phyloP scores from a whole-genome alignment of 2,113 vertebrate species.

The Strix uralensis region DNA sequence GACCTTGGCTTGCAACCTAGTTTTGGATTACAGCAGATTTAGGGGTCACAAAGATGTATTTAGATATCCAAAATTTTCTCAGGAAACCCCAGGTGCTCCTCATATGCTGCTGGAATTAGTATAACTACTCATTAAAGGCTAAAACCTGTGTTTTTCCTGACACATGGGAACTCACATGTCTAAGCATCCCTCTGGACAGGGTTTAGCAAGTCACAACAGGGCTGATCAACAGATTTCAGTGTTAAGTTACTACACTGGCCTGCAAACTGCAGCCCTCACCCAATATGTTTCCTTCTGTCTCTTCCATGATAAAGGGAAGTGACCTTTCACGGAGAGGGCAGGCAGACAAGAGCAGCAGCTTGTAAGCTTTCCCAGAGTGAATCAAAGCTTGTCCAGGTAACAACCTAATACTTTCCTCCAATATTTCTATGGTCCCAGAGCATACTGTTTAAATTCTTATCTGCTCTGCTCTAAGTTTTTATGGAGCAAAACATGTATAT shows the following conservation, averaged over 20 bases:
- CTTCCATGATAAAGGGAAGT: background rate
- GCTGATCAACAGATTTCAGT: background rate
- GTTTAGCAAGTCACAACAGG: background rate
- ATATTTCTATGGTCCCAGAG: background rate
- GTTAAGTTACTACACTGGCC: background rate
- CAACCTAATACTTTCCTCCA: background rate
- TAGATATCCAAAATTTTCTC: background rate
- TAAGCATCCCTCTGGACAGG: background rate
- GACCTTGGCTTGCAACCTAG: background rate
- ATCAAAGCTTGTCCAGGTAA: background rate
- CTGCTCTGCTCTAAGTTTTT: background rate
- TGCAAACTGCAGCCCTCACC: background rate
- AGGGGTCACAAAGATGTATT: background rate
- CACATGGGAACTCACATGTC: background rate
- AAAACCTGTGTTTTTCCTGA: background rate
- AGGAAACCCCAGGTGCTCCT: background rate
- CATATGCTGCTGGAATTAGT: background rate
- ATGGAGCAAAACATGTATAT: background rate
- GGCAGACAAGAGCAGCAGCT: background rate
- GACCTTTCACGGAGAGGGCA: background rate
- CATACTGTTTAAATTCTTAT: background rate
- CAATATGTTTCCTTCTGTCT: background rate
- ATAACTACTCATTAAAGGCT: background rate
- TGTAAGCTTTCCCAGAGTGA: background rate
- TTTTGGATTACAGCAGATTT: background rate